Evolutionary conservation across 1,140 invertebrate genomes (phyloP), one percentile per base, ranked within the genome.

Genomic region (Nymphalis io): DNA sequence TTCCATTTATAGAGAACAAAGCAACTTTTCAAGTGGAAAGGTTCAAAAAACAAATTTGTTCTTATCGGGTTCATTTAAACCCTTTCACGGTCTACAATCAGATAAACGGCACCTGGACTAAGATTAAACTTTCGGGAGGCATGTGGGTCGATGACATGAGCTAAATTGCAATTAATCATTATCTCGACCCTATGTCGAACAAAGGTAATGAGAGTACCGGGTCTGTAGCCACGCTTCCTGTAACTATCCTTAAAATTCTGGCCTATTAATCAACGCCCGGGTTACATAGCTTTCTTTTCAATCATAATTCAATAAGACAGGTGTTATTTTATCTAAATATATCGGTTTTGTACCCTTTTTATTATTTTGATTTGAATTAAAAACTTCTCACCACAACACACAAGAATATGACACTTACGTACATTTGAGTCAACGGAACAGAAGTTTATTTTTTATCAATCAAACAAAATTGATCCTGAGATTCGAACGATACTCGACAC

Each of bases 141-240:
- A 83, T 82, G 75, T 83, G 82, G 59, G 73, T 66, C 83, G 81
- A 87, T 90, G 86, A 90, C 84, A 83, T 79, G 81, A 73, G 84
- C 76, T 82, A 84, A 84, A 88, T 86, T 84, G 82, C 76, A 78
- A 90, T 90, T 90, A 88, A 90, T 90, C 85, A 88, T 83, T 83
- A 88, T 82, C 81, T 82, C 80, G 70, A 73, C 80, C 80, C 72
- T 46, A 70, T 62, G 68, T 68, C 64, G 77, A 81, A 83, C 70
- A 74, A 75, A 80, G 75, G 75, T 85, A 85, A 85, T 85, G 81
- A 84, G 80, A 76, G 80, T 68, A 79, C 53, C 76, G 78, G 78
- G 83, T 78, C 58, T 81, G 72, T 73, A 67, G 72, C 78, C 75
- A 79, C 74, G 76, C 82, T 86, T 88, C 82, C 84, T 84, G 84